These are phyloP conservation scores for Pissodes strobi DNA, from an alignment of 1,140 invertebrate species.

Conservation along the genomic window DNA sequence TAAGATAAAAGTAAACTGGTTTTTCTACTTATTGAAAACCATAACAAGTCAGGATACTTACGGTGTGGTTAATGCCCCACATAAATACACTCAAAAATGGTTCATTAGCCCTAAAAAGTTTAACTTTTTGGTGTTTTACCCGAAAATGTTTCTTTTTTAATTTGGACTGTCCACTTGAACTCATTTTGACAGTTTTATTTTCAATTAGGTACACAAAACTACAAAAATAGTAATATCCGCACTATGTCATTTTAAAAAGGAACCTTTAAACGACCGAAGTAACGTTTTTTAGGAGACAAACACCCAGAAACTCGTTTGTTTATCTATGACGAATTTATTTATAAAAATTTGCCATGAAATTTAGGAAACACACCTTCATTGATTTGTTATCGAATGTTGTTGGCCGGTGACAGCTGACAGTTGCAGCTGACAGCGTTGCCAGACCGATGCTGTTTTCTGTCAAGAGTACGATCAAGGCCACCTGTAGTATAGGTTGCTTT, in stretches of 20 bases:
- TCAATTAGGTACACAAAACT: constrained; percentile 12
- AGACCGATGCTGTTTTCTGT: too few relatives aligned
- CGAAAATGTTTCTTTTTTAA: constrained; percentile 94
- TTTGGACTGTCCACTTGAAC: constrained; percentile 66
- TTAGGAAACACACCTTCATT: constrained; percentile 50
- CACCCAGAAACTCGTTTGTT: constrained; percentile 23
- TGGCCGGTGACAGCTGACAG: constrained; percentile 13
- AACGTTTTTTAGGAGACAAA: not conserved
- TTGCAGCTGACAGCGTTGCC: too few relatives aligned
- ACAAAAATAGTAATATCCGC: not conserved
- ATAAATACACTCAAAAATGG: constrained; percentile 98
- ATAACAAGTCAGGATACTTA: constrained; percentile 62
- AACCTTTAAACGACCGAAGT: not conserved
- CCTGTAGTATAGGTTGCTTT: too few relatives aligned
- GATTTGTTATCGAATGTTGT: constrained; percentile 44
- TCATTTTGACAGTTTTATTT: constrained; percentile 42
- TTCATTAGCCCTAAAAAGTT: constrained; percentile 98
- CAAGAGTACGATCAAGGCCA: too few relatives aligned
- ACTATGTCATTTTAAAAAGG: constrained; percentile 2
- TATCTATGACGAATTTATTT: constrained; percentile 26
- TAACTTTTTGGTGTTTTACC: constrained; percentile 96
- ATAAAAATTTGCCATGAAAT: constrained; percentile 20
- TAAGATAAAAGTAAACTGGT: too few relatives aligned
- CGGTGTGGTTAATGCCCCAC: constrained; percentile 99
- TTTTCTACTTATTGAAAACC: constrained; percentile 2